These are phyloP conservation scores for Zophobas morio DNA, from an alignment of 1,140 invertebrate species.

Conservation along the genomic window DNA sequence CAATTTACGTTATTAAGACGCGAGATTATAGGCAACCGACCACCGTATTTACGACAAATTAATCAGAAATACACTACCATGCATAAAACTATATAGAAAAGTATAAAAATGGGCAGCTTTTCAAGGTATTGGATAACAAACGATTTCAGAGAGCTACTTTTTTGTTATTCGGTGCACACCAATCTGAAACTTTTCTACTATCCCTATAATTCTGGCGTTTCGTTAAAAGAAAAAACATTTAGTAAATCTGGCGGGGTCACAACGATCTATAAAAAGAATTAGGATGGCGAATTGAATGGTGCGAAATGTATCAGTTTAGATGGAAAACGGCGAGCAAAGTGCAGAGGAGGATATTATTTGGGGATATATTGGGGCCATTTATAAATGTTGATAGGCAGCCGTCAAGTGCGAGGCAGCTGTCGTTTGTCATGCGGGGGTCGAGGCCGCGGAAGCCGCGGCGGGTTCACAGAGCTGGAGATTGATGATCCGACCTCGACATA, in stretches of 20 bases:
- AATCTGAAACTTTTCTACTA: too few relatives aligned
- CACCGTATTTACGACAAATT: too few relatives aligned
- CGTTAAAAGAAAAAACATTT: neutral
- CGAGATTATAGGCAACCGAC: too few relatives aligned
- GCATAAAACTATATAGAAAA: too few relatives aligned
- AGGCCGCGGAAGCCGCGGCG: conserved; percentile 54
- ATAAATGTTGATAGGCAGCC: conserved; percentile 61
- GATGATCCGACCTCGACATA: conserved; percentile 54
- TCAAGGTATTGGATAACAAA: too few relatives aligned
- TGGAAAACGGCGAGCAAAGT: conserved; percentile 36
- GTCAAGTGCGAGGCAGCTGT: conserved; percentile 60
- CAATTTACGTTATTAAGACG: too few relatives aligned
- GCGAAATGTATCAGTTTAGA: conserved; percentile 10
- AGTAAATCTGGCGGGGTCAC: neutral
- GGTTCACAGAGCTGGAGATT: conserved; percentile 54
- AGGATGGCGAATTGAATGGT: neutral
- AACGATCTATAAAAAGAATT: neutral
- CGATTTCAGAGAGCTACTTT: too few relatives aligned
- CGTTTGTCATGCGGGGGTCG: conserved; percentile 61
- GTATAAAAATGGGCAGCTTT: too few relatives aligned
- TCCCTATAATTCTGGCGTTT: too few relatives aligned
- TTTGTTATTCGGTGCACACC: too few relatives aligned
- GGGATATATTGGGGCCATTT: conserved; percentile 57
- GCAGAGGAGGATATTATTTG: conserved; percentile 44
- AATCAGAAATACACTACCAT: too few relatives aligned